phyloP scores from a whole-genome alignment of 2,888 invertebrate species.

The Tetranychus truncatus region DNA sequence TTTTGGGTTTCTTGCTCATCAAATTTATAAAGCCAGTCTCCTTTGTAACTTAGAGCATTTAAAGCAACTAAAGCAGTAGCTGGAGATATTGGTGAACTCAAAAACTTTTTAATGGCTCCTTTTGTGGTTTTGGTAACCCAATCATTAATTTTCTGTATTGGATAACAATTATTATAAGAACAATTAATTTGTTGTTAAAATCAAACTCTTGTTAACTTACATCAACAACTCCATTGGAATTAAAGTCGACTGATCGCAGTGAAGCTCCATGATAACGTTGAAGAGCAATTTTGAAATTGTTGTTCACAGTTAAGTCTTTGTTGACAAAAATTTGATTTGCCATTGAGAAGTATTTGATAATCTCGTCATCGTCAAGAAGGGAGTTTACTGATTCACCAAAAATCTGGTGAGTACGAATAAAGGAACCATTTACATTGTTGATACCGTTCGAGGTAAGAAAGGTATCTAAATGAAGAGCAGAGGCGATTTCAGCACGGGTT shows the following conservation, averaged over 20 bases:
- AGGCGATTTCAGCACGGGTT: conserved; percentile 30
- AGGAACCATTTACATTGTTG: conserved; percentile 13
- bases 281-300: conserved; percentile 32
- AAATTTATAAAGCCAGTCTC: conserved; percentile 27
- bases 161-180: neutral
- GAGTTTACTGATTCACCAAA: conserved; percentile 25
- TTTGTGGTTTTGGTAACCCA: conserved; percentile 67
- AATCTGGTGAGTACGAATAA: conserved; percentile 24
- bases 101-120: conserved; percentile 55
- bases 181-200: neutral
- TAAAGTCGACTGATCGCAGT: conserved; percentile 46
- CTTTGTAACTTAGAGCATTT: conserved; percentile 26
- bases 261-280: conserved; percentile 45
- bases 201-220: conserved; percentile 5
- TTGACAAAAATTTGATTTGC: conserved; percentile 55
- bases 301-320: conserved; percentile 31
- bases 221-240: conserved; percentile 5
- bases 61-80: conserved; percentile 25
- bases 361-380: conserved; percentile 22
- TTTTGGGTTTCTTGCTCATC: conserved; percentile 25
- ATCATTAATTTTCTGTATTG: conserved; percentile 42
- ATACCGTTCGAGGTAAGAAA: neutral
- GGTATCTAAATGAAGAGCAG: conserved; percentile 22
- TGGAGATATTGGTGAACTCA: conserved; percentile 34
- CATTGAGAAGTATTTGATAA: conserved; percentile 30